phyloP scores from a whole-genome alignment of 2,888 invertebrate species.

The Agrotis segetum region DNA sequence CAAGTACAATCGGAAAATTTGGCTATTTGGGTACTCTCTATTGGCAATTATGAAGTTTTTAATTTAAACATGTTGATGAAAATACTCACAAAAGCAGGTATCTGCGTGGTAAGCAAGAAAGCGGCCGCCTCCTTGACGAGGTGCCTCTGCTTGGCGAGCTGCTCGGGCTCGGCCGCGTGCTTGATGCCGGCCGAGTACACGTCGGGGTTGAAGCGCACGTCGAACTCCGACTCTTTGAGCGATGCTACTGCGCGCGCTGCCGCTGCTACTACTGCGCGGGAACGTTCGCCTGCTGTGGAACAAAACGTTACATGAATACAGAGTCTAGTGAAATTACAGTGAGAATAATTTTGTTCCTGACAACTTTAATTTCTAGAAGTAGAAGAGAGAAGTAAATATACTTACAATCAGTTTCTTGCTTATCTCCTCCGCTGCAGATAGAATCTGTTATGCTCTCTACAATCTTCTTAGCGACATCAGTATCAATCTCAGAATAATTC shows the following conservation, averaged over 20 bases:
- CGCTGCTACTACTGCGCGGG: conserved; percentile 96
- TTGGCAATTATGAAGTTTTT: background rate
- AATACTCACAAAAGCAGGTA: conserved; percentile 96
- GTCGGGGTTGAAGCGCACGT: conserved; percentile 99
- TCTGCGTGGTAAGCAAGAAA: conserved; percentile 97
- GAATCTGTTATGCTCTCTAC: conserved; percentile 97
- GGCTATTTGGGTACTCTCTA: too few relatives aligned
- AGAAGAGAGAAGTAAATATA: conserved; percentile 44
- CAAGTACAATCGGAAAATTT: too few relatives aligned
- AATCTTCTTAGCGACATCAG: conserved; percentile 97
- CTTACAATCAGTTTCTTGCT: conserved; percentile 92
- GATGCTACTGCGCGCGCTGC: conserved; percentile 98
- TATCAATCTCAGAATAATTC: conserved; percentile 91
- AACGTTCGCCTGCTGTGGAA: conserved; percentile 93
- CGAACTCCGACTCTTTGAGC: conserved; percentile 98
- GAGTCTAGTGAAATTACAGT: background rate
- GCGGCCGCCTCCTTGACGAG: conserved; percentile 98
- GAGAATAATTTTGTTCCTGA: background rate
- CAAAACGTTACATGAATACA: background rate
- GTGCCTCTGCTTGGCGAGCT: conserved; percentile 95
- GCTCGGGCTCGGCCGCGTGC: conserved; percentile 93
- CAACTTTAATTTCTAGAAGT: background rate
- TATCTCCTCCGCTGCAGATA: conserved; percentile 94
- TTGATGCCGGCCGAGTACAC: conserved; percentile 98
- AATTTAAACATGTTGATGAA: background rate